Base-by-base conservation (phyloP, 2,888 invertebrate genomes). In the Ophonus ardosiacus region DNA sequence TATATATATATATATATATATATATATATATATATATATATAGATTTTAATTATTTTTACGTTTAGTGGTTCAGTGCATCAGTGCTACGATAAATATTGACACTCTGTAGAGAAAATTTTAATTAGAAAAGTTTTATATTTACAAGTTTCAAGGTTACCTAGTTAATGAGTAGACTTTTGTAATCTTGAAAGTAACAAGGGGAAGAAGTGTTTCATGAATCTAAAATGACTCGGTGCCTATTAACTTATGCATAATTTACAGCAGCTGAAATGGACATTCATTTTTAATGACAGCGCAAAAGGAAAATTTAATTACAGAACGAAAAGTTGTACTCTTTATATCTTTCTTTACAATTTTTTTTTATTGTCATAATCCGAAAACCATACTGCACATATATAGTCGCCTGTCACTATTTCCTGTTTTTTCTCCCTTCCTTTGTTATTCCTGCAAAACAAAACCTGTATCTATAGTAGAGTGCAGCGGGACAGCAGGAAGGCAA, bases 101-200 rank as follows among this genome's bases (percentile, higher is more conserved):
- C 15, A 59, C 21, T 63, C 7, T 17, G 10, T 63, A 21, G 24
- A 1, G 13, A 63, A 63, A 63, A 63, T 63, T 63, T 63, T 63
- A 63, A 63, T 63, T 63, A 63, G 24, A 63, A 63, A 63, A 63
- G 7, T 63, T 63, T 63, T 7, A 13, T 8, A 63, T 63, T 63
- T 63, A 6, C 31, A 21, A 21, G 24, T 24, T 63, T 63, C 63
- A 63, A 63, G 63, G 63, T 63, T 63, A 63, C 63, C 63, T 63
- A 63, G 63, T 63, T 63, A 63, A 63, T 63, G 63, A 63, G 63
- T 63, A 63, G 18, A 18, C 24, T 24, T 18, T 63, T 21, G 18
- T 63, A 63, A 63, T 24, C 17, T 63, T 63, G 8, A 63, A 21
- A 8, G 24, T 63, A 63, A 63, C 21, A 21, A 63, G 63, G 21